A percentile compares a stretch with the other conserved stretches of the same genome.
Conservation (phyloP, 1,140 invertebrate genomes). For the Dreissena rostriformis region DNA sequence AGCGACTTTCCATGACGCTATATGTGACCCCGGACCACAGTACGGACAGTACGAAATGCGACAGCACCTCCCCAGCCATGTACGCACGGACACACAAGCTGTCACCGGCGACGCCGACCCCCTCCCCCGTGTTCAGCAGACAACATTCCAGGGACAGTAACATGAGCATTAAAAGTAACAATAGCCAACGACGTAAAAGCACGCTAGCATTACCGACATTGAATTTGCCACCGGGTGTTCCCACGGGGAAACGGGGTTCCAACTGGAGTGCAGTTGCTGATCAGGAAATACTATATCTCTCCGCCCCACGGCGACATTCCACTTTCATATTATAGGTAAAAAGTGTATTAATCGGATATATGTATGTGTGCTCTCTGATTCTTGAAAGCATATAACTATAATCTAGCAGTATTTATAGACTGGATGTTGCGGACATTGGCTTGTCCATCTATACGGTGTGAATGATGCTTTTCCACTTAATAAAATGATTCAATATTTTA, state of each 20-base stretch:
- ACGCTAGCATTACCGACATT: constrained; percentile 7
- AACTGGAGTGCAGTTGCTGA: constrained; percentile 48
- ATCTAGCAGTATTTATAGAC: too few relatives aligned
- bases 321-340: constrained; percentile 25
- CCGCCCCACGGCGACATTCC: constrained; percentile 39
- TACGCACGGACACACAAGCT: not conserved
- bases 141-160: constrained; percentile 6
- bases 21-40: constrained; percentile 14
- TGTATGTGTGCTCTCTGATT: too few relatives aligned
- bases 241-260: constrained; percentile 9
- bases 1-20: constrained; percentile 14
- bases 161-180: constrained; percentile 3
- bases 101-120: not conserved
- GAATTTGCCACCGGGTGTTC: not conserved
- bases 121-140: not conserved
- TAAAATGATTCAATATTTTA: too few relatives aligned
- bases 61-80: not conserved
- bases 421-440: too few relatives aligned
- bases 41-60: not conserved
- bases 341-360: too few relatives aligned
- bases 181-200: constrained; percentile 16
- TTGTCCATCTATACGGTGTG: too few relatives aligned
- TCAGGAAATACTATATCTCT: constrained; percentile 29
- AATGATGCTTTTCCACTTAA: too few relatives aligned
- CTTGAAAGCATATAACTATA: too few relatives aligned